These are phyloP conservation scores for Tachuris rubrigastra DNA, from an alignment of 2,113 vertebrate species.

Conservation along the genomic window DNA sequence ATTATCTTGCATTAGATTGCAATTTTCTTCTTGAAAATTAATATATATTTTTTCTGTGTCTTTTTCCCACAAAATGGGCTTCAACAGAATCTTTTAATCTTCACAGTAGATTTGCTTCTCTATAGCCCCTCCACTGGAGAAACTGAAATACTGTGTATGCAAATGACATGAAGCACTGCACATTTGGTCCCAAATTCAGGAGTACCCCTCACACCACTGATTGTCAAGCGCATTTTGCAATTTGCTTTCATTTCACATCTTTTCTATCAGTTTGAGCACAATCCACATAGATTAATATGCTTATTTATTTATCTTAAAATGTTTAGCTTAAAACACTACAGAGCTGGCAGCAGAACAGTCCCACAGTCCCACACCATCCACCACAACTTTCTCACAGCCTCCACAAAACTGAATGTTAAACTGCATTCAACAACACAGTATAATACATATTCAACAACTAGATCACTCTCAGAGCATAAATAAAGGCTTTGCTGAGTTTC, in stretches of 20 bases:
- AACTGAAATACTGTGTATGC: neutral
- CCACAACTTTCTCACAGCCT: slow-evolving; percentile 18
- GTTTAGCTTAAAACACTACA: slow-evolving; percentile 24
- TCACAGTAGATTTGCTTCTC: neutral
- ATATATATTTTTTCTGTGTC: neutral
- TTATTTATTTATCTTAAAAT: slow-evolving; percentile 37
- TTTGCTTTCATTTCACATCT: neutral
- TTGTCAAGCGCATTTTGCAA: neutral
- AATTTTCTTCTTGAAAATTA: neutral
- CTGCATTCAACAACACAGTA: neutral
- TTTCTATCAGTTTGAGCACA: neutral
- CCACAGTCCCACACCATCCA: neutral
- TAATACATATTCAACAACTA: neutral
- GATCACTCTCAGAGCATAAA: neutral
- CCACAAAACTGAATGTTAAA: neutral
- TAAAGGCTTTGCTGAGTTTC: neutral
- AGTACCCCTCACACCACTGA: neutral
- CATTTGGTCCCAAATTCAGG: neutral
- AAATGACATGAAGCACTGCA: neutral
- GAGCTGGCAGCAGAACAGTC: slow-evolving; percentile 20
- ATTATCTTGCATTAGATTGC: neutral
- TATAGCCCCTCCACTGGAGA: neutral
- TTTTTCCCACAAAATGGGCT: neutral
- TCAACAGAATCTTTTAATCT: neutral
- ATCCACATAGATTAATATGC: slow-evolving; percentile 10